Evolutionary conservation across 1,140 invertebrate species (phyloP), one percentile per base, ranked within the genome.

Genomic region (Kradibia gibbosae): DNA sequence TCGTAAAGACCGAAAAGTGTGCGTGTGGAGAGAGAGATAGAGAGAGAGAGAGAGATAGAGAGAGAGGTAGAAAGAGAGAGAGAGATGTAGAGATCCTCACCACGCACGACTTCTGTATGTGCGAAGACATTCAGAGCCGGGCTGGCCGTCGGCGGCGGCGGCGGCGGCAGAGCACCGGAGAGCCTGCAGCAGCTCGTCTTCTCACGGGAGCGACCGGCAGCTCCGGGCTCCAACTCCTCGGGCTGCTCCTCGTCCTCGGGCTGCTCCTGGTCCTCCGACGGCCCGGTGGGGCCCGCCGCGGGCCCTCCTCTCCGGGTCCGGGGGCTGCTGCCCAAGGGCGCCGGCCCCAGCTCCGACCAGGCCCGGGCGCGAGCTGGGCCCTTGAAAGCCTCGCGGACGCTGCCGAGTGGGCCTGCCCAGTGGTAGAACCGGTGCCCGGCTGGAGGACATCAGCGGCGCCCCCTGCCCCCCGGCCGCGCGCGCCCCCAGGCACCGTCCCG

Each of bases 111-210:
- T 90, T 90, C 87, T 89, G 88, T 85, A 89, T 89, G 87, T 89
- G 89, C 84, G 88, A 91, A 90, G 88, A 91, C 89, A 90, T 91
- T 91, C 88, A 89, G 88, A 90, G 88, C 80, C 78, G 85, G 87
- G 84, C 86, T 87, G 86, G 85, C 81, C 55, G 65, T 75, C 75
- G 20, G 62, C 65, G 65, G 75, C 70, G 53, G 82, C 55, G 65
- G 81, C 75, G 20, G 62, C 65, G 65, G 75, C 70, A 62, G 82
- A 84, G 83, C 84, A 85, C 81, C 83, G 82, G 79, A 80, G 83
- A 80, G 83, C 82, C 84, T 82, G 39, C 79, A 83, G 36, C 77
- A 82, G 80, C 83, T 55, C 72, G 55, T 57, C 73, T 62, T 48
- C 71, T 65, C 57, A 31, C 79, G 57, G 48, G 55, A 60, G 34